Evolutionary conservation across 1,140 invertebrate genomes (phyloP), one percentile per base, ranked within the genome.

Genomic region (Dinoponera quadriceps): DNA sequence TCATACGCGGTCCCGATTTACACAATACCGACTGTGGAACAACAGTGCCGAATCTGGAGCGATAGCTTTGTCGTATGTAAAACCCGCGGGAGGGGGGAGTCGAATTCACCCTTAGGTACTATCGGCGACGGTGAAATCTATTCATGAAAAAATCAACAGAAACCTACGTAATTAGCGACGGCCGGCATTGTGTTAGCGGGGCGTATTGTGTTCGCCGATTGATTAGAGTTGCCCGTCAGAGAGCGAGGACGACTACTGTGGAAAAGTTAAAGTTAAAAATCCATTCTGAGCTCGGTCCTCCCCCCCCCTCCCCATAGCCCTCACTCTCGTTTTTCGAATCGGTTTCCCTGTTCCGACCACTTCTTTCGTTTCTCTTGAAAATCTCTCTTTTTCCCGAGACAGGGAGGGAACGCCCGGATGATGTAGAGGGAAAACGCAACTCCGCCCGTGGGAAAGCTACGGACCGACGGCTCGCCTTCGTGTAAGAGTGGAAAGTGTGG

Each of bases 191-290:
- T 44, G 20, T 73, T 59, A 59, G 13, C 25, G 25, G 13, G 54
- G 27, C 11, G 13, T 44, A 27, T 7, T 49, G 9, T 2, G 3
- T 49, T 20, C 51, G 49, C 68, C 33, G 5, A 44, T 78, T 55
- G 63, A 68, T 78, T 78, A 78, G 44, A 78, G 22, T 65, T 44
- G 38, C 29, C 20, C 27, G 18, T 55, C 48, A 48, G 33, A 74
- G 2, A 11, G 60, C 59, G 25, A n/a, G 29, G 5, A 3, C 14
- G 25, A 65, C 27, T 18, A 20, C 5, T n/a, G 3, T 14, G 5
- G n/a, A 38, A 75, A 54, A 75, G 13, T 38, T 54, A 0, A 44
- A 48, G 7, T 18, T 18, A 0, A 2, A 73, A 3, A 16, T n/a
- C 3, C 2, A 20, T 5, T 20, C 51, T n/a, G 7, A 55, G 59